phyloP scores from a whole-genome alignment of 1,140 invertebrate genomes.

The Drosophila orena region DNA sequence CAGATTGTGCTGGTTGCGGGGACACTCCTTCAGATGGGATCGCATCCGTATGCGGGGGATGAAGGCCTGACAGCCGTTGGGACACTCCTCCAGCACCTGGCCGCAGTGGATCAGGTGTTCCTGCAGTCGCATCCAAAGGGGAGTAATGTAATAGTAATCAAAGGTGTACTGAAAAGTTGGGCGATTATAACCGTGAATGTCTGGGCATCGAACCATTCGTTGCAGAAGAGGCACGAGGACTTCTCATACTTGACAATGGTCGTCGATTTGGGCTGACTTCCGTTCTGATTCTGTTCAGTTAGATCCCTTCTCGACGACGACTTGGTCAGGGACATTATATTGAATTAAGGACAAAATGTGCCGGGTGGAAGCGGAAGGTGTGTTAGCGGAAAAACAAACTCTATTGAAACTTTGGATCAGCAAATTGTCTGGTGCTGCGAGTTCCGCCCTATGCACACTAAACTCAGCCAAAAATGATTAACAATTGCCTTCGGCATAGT shows the following conservation, averaged over 20 bases:
- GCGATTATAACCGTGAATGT: constrained; percentile 85
- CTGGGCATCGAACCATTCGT: constrained; percentile 87
- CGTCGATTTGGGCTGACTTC: constrained; percentile 55
- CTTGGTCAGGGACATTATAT: constrained; percentile 53
- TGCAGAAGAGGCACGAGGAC: constrained; percentile 88
- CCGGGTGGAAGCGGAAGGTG: too few species aligned
- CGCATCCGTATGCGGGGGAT: constrained; percentile 87
- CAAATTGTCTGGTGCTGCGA: constrained; percentile 21
- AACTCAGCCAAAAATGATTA: constrained; percentile 63
- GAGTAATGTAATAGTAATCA: not conserved
- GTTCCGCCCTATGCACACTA: constrained; percentile 65
- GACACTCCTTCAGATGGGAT: constrained; percentile 87
- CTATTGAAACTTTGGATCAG: not conserved
- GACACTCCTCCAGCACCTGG: constrained; percentile 89
- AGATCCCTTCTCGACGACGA: constrained; percentile 4
- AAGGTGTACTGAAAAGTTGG: not conserved
- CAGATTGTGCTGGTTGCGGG: constrained; percentile 69
- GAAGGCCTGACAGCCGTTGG: constrained; percentile 88
- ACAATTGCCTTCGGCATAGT: constrained; percentile 43
- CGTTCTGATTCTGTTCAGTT: constrained; percentile 12
- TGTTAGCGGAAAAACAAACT: too few species aligned
- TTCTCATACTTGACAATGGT: constrained; percentile 83
- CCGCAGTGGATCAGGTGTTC: constrained; percentile 89
- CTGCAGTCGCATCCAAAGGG: constrained; percentile 57
- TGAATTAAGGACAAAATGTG: too few species aligned